Base-by-base conservation (phyloP, 1,140 invertebrate species). In the Penaeus indicus region DNA sequence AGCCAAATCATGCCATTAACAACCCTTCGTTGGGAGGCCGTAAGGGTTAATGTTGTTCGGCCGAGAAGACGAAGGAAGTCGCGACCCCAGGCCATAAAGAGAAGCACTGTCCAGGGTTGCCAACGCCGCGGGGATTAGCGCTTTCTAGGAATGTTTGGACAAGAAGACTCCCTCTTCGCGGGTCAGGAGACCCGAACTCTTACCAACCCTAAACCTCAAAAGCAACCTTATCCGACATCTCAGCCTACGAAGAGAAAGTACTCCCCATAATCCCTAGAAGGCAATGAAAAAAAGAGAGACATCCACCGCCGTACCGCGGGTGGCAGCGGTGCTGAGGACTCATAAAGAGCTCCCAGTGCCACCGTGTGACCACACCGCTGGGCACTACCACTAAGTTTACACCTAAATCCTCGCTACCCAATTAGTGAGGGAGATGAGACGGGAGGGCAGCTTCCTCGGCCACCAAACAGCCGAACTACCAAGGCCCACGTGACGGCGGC, bases 391-490 rank as follows among this genome's bases (percentile, higher is more conserved):
- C 86, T 80, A 88, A 88, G 86, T 88, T 88, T 88, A 88, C 86
- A 88, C 86, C 86, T 88, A 88, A 88, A 88, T 88, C 86, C 81
- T 88, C 79, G 79, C 86, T 60, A 83, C 86, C 86, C 86, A 88
- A 88, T 88, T 88, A 88, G 86, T 88, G 86, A 88, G 86, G 86
- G 86, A 88, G 77, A 88, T 88, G 86, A 88, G 86, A 83, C 79
- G 86, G 63, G 69, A 69, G 79, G 32, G 25, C 86, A 19, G 11
- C 72, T 75, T n/a, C 69, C n/a, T 19, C 25, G 42, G 27, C 25
- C n/a, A 27, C 72, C 72, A 54, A 54, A 54, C 54, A 54, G 10
- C 54, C 54, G 54, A 54, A 16, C 54, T 54, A 8, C 54, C 54
- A 54, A 54, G 11, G 16, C 54, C 54, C 54, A 54, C 54, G 11